A percentile compares a stretch with the other conserved stretches of the same genome.
phyloP scores from a whole-genome alignment of 2,888 invertebrate species.

The Apotomis betuletana region DNA sequence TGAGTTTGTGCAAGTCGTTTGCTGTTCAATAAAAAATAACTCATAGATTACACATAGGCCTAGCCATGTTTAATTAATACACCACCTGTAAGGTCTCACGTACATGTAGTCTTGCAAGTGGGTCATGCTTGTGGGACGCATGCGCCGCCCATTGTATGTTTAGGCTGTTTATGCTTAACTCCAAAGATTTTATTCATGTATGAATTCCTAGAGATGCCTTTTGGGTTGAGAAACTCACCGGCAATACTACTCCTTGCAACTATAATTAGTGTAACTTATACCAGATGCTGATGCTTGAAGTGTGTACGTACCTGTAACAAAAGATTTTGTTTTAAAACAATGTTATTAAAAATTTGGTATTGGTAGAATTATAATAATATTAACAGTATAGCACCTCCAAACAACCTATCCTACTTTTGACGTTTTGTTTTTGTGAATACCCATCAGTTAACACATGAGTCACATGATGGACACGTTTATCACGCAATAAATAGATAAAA shows the following conservation, averaged over 20 bases:
- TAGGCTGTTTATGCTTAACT: conserved; percentile 16
- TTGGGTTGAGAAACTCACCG: neutral
- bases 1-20: too few relatives aligned
- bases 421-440: too few relatives aligned
- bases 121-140: conserved; percentile 34
- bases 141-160: conserved; percentile 31
- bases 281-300: neutral
- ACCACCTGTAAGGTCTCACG: conserved; percentile 34
- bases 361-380: neutral
- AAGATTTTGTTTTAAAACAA: neutral
- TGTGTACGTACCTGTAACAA: neutral
- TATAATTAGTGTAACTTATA: neutral
- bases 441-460: too few relatives aligned
- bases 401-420: too few relatives aligned
- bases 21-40: neutral
- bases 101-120: conserved; percentile 20
- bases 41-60: neutral
- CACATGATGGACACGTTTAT: too few relatives aligned
- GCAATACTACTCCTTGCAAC: neutral
- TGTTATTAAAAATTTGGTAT: neutral
- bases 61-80: conserved; percentile 29
- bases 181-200: neutral
- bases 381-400: too few relatives aligned
- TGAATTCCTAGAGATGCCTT: neutral
- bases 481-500: too few relatives aligned